Base-by-base conservation (phyloP, 1,140 invertebrate genomes). In the roundworm (Caenorhabditis elegans) region DNA sequence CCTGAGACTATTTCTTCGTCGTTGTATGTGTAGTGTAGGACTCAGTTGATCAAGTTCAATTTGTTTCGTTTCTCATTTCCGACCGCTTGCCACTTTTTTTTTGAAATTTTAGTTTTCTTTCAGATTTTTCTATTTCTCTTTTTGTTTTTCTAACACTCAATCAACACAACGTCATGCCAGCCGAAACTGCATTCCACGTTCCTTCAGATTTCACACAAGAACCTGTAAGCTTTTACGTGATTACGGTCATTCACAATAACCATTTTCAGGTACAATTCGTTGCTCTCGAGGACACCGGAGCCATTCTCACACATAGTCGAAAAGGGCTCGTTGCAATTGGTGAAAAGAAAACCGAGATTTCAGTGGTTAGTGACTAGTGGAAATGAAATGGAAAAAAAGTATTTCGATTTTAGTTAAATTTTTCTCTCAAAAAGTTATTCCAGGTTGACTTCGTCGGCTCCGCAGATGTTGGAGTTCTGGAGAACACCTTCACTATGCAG, bases 401-500 rank as follows among this genome's bases (percentile, higher is more conserved):
- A n/a, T n/a, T n/a, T n/a, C n/a, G n/a, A n/a, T n/a, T n/a, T n/a
- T n/a, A n/a, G n/a, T n/a, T n/a, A n/a, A n/a, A n/a, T n/a, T n/a
- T n/a, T n/a, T n/a, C n/a, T n/a, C n/a, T n/a, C n/a, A n/a, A n/a
- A n/a, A n/a, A n/a, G n/a, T n/a, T n/a, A n/a, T 65, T 65, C n/a
- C 19, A 65, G 75, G 43, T 77, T 17, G 43, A 77, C 34, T 60
- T 65, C n/a, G 78, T 60, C 47, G 78, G 39, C n/a, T 5, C 1
- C 8, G 3, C 31, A 2, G 60, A 70, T 26, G 39, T 34, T 11
- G 78, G 55, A 22, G 55, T 79, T 15, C 39, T 79, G 5, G 51
- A 79, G 34, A 53, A 79, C 22, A 47, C 51, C 19, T 79, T 79
- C 31, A 26, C 39, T 0, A 79, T 79, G 78, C 51, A 79, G 47